Conservation (phyloP, 1,140 invertebrate genomes). For the Orussus abietinus region DNA sequence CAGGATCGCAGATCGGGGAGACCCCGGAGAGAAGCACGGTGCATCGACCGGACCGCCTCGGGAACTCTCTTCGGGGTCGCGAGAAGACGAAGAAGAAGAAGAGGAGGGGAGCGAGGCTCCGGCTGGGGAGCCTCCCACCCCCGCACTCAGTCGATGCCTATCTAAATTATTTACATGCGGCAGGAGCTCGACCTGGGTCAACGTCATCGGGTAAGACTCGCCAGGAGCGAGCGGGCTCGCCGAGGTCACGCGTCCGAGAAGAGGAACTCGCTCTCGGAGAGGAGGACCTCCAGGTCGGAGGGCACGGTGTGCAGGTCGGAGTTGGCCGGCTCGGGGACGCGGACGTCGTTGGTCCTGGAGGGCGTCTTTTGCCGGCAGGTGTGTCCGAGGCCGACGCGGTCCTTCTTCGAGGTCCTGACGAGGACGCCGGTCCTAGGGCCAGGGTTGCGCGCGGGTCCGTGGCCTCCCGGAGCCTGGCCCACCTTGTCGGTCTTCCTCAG, state of each 20-base stretch:
- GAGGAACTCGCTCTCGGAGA: constrained; percentile 61
- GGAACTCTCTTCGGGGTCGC: too few relatives aligned
- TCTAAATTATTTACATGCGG: too few relatives aligned
- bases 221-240: constrained; percentile 8
- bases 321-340: constrained; percentile 42
- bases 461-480: constrained; percentile 26
- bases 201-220: constrained; percentile 11
- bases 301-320: constrained; percentile 62
- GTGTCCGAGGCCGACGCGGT: constrained; percentile 33
- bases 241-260: constrained; percentile 56
- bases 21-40: too few relatives aligned
- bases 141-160: too few relatives aligned
- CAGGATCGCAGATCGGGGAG: too few relatives aligned
- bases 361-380: constrained; percentile 14
- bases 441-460: constrained; percentile 15
- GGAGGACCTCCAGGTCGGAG: constrained; percentile 60
- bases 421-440: constrained; percentile 52
- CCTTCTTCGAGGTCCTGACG: constrained; percentile 48
- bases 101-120: too few relatives aligned
- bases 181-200: too few relatives aligned
- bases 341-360: constrained; percentile 16
- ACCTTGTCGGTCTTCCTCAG: constrained; percentile 65
- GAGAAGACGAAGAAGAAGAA: too few relatives aligned
- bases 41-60: too few relatives aligned
- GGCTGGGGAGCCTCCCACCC: too few relatives aligned